phyloP scores from a whole-genome alignment of 2,797 vertebrate genomes.

The Sebastes taczanowskii region DNA sequence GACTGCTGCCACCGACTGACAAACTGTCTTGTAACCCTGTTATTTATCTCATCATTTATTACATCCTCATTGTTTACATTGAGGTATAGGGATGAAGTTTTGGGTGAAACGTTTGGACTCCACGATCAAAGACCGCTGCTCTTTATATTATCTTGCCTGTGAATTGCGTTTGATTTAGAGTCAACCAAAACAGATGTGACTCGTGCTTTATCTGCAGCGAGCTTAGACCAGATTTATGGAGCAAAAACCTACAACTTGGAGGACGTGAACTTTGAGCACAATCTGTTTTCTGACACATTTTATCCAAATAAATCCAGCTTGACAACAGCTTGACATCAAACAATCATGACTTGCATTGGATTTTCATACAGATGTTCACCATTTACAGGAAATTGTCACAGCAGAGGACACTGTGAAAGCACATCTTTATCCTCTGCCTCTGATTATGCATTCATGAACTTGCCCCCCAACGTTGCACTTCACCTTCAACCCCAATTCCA shows the following conservation, averaged over 20 bases:
- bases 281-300: slow-evolving; percentile 67
- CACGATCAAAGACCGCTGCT: slow-evolving; percentile 7
- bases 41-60: slow-evolving; percentile 14
- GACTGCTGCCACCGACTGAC: slow-evolving; percentile 1
- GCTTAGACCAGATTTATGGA: slow-evolving; percentile 59
- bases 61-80: slow-evolving; percentile 26
- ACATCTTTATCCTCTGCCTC: slow-evolving; percentile 35
- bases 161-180: slow-evolving; percentile 59
- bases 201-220: slow-evolving; percentile 43
- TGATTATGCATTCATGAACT: slow-evolving; percentile 27
- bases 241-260: slow-evolving; percentile 44
- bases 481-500: slow-evolving; percentile 56
- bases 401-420: slow-evolving; percentile 37
- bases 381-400: slow-evolving; percentile 54
- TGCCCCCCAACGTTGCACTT: slow-evolving; percentile 21
- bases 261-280: slow-evolving; percentile 57
- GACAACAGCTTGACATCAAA: slow-evolving; percentile 62
- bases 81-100: neutral
- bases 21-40: slow-evolving; percentile 6
- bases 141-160: slow-evolving; percentile 34
- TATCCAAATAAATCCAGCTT: slow-evolving; percentile 63
- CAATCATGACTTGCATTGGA: slow-evolving; percentile 22
- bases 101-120: slow-evolving; percentile 3
- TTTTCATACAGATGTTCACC: slow-evolving; percentile 46
- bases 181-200: slow-evolving; percentile 65